These are phyloP conservation scores for Drosophila bocqueti DNA, from an alignment of 1,140 invertebrate genomes.

Conservation along the genomic window DNA sequence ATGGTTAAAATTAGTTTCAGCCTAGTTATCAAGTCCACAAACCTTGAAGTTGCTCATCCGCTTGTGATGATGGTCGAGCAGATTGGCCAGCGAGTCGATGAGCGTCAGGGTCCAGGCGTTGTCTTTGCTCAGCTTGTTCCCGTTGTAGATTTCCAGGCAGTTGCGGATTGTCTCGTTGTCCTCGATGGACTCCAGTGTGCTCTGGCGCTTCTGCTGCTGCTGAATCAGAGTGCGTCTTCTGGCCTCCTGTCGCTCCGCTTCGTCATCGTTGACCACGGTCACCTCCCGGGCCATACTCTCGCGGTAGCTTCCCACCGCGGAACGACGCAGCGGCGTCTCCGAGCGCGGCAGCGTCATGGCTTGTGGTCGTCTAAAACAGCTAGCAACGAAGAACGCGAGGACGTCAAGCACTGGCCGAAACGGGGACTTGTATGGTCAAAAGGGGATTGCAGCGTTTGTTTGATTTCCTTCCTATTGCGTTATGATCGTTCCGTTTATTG, in stretches of 20 bases:
- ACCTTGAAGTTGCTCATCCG: slow-evolving; percentile 89
- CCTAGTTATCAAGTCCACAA: neutral
- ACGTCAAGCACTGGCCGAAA: neutral
- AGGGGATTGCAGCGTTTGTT: slow-evolving; percentile 9
- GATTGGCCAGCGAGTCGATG: slow-evolving; percentile 90
- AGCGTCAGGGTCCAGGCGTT: slow-evolving; percentile 91
- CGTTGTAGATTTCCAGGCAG: slow-evolving; percentile 80
- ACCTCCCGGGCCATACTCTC: slow-evolving; percentile 51
- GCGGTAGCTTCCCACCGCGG: slow-evolving; percentile 71
- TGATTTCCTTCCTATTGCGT: slow-evolving; percentile 51
- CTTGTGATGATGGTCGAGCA: slow-evolving; percentile 88
- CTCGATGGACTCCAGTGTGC: slow-evolving; percentile 61
- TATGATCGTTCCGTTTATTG: slow-evolving; percentile 18
- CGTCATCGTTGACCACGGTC: slow-evolving; percentile 77
- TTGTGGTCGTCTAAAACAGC: neutral
- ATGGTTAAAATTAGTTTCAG: neutral
- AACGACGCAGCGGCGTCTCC: slow-evolving; percentile 79
- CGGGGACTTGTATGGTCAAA: neutral
- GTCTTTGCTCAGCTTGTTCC: slow-evolving; percentile 89
- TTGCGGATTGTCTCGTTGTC: slow-evolving; percentile 75
- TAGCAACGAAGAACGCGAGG: neutral
- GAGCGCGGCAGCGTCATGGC: slow-evolving; percentile 68
- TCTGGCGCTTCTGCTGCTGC: slow-evolving; percentile 44
- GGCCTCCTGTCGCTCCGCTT: slow-evolving; percentile 77
- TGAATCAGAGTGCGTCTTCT: slow-evolving; percentile 64